phyloP scores from a whole-genome alignment of 2,113 vertebrate genomes.

The Nannobrachium achirus region DNA sequence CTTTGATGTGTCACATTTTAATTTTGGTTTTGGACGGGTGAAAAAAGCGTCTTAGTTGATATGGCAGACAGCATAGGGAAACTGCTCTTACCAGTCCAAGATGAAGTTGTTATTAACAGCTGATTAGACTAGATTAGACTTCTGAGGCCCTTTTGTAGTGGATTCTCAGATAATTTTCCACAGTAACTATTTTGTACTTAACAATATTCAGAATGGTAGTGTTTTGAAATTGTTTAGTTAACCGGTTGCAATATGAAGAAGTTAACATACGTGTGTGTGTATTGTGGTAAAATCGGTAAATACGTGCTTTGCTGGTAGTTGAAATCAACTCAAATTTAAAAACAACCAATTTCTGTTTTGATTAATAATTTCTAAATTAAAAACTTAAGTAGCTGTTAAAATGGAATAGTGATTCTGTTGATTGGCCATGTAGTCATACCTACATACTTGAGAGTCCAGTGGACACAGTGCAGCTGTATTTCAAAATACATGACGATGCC shows the following conservation, averaged over 20 bases:
- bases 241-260: neutral
- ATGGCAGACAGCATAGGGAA: neutral
- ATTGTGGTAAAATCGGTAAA: neutral
- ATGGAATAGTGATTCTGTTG: neutral
- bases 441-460: constrained; percentile 24
- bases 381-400: neutral
- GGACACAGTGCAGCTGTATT: constrained; percentile 37
- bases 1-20: neutral
- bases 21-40: constrained; percentile 5
- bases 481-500: constrained; percentile 21
- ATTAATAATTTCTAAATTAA: neutral
- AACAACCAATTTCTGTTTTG: neutral
- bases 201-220: neutral
- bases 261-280: neutral
- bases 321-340: neutral
- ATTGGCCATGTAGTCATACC: constrained; percentile 4
- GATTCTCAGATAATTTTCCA: neutral
- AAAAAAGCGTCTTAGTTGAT: neutral
- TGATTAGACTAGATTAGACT: neutral
- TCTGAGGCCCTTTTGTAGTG: neutral
- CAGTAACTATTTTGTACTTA: neutral
- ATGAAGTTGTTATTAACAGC: neutral
- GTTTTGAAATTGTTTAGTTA: neutral
- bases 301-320: neutral
- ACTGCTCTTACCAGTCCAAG: neutral